Percentiles rank a stretch among this genome's conserved stretches.
These are phyloP conservation scores for Macaria liturata DNA, from an alignment of 2,888 invertebrate species.

Conservation along the genomic window DNA sequence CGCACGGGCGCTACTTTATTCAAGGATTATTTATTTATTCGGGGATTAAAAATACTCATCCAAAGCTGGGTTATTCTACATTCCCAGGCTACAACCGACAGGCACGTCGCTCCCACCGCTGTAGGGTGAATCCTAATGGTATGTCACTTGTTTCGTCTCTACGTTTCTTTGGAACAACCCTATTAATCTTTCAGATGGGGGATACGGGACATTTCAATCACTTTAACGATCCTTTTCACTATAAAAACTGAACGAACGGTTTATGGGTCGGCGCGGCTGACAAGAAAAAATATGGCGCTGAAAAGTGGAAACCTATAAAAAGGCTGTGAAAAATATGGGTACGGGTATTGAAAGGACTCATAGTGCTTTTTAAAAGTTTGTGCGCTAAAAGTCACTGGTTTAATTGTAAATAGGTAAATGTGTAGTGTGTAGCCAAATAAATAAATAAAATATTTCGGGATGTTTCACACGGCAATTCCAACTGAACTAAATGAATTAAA, in stretches of 20 bases:
- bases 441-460: no score
- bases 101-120: constrained; percentile 3
- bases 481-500: no score
- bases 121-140: constrained; percentile 21
- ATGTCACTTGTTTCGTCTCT: constrained; percentile 25
- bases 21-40: no score
- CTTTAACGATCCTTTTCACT: constrained; percentile 9
- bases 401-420: no score
- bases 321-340: constrained; percentile 3
- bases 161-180: constrained; percentile 20
- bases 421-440: no score
- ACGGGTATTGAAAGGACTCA: no score
- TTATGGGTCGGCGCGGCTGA: constrained; percentile 5
- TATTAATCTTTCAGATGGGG: constrained; percentile 24
- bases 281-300: constrained; percentile 18
- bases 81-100: constrained; percentile 4
- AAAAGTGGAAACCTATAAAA: constrained; percentile 12
- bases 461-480: no score
- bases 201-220: constrained; percentile 15
- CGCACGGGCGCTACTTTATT: no score
- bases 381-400: no score
- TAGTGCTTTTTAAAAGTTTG: no score
- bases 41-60: no score
- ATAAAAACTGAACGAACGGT: constrained; percentile 11
- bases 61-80: not conserved